Conservation (phyloP, 2,888 invertebrate genomes). For the Drosophila tripunctata region DNA sequence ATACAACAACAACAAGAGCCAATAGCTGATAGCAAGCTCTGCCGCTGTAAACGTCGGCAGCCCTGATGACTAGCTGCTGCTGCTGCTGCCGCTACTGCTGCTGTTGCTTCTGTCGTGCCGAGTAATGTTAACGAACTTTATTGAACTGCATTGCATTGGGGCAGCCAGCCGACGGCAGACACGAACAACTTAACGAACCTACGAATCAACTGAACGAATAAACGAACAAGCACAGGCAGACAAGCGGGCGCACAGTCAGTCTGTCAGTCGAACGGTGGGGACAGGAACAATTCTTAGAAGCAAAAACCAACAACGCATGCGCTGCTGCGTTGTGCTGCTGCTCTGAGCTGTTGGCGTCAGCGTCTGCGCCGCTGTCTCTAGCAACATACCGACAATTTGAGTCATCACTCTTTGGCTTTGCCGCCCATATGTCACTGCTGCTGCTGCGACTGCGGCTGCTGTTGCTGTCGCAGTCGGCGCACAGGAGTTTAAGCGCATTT, state of each 20-base stretch:
- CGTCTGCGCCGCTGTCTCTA: background rate
- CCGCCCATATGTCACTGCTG: conserved; percentile 56
- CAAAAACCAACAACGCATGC: conserved; percentile 41
- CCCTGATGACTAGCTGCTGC: conserved; percentile 19
- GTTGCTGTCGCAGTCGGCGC: conserved; percentile 14
- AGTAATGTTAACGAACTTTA: conserved; percentile 61
- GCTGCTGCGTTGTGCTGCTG: conserved; percentile 7
- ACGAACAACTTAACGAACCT: conserved; percentile 2
- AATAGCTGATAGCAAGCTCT: conserved; percentile 43
- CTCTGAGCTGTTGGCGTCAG: background rate
- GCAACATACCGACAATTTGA: conserved; percentile 65
- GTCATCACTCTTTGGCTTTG: conserved; percentile 54
- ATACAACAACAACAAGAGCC: conserved; percentile 11
- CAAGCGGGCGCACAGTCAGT: background rate
- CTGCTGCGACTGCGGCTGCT: background rate
- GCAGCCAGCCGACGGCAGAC: conserved; percentile 8
- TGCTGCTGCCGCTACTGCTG: conserved; percentile 4
- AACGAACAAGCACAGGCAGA: conserved; percentile 1
- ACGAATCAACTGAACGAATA: background rate
- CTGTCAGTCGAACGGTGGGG: conserved; percentile 10
- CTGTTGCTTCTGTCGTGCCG: conserved; percentile 1
- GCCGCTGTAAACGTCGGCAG: conserved; percentile 19
- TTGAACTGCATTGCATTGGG: conserved; percentile 54
- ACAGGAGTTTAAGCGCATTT: conserved; percentile 32
- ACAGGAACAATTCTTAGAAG: conserved; percentile 44